Base-by-base conservation (phyloP, 2,113 vertebrate species). In the Origma solitaria region DNA sequence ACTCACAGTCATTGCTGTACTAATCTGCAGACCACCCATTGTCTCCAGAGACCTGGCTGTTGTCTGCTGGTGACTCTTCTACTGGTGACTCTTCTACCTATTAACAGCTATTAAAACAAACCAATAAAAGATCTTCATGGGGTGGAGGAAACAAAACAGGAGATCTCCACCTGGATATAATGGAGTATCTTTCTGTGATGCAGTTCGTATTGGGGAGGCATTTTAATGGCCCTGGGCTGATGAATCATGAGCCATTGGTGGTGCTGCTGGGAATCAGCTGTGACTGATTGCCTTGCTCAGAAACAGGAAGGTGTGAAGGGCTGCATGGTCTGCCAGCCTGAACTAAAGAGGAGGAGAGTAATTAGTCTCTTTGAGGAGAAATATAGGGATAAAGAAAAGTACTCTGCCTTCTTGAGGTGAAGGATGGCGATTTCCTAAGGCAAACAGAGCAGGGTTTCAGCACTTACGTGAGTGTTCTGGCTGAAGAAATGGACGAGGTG, bases 151-250 rank as follows among this genome's bases (percentile, higher is more conserved):
- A 88, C 60, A 69, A 81, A 89, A 91, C 20, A 72, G 50, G 27
- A 66, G 14, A 61, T 88, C 50, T 88, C 72, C 72, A 75, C 76
- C 53, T 93, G 88, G 42, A 53, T 88, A 54, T 82, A 82, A 95
- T 71, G 1, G 2, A 81, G 44, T 68, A 38, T 91, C 86, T 89
- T 57, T 88, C 65, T 92, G 79, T 84, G 79, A 88, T 94, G 79
- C 86, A 76, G 82, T 76, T 93, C 49, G 7, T 86, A 88, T 76
- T 35, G 50, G 65, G 45, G 84, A 91, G 54, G 64, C 22, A 4
- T 82, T 95, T 90, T 75, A 86, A 77, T 94, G 86, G 92, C 57
- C 37, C 88, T 89, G 90, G 23, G 37, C 81, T 94, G 92, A 96
- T 97, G 88, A 96, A 84, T 96, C 91, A 70, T 94, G 85, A 94